phyloP scores from a whole-genome alignment of 2,888 invertebrate species.

The Zaprionus lineosus region DNA sequence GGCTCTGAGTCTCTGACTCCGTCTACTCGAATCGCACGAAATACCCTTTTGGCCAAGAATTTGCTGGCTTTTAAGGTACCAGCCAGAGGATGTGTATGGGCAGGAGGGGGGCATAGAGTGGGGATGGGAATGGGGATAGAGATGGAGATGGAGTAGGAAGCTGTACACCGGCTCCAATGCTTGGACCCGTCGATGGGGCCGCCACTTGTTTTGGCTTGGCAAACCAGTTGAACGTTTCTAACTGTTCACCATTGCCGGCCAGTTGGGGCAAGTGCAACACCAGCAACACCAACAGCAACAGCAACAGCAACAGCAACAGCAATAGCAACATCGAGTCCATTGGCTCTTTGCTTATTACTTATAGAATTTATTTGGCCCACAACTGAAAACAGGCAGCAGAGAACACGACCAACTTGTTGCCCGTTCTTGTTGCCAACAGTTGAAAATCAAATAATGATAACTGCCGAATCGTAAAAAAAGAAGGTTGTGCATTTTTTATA shows the following conservation, averaged over 20 bases:
- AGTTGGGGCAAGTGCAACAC: constrained; percentile 33
- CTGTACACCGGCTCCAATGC: constrained; percentile 36
- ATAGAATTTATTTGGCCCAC: constrained; percentile 75
- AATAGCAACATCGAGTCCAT: constrained; percentile 44
- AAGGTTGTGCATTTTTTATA: constrained; percentile 42
- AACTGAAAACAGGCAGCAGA: constrained; percentile 46
- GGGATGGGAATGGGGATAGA: no score
- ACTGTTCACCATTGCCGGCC: constrained; percentile 50
- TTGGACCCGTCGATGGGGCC: no score
- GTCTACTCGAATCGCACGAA: constrained; percentile 64
- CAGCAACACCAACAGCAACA: constrained; percentile 29
- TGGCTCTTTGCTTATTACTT: constrained; percentile 72
- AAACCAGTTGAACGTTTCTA: constrained; percentile 71
- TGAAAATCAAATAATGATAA: constrained; percentile 66
- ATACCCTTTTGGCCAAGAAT: constrained; percentile 78
- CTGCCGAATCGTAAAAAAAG: constrained; percentile 62
- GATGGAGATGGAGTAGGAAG: no score
- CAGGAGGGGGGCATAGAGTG: constrained; percentile 43
- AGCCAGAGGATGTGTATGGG: constrained; percentile 7
- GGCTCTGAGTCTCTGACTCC: constrained; percentile 16
- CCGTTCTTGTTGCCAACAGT: no score
- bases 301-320: constrained; percentile 20
- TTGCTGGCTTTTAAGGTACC: constrained; percentile 58
- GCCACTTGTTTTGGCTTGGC: constrained; percentile 48
- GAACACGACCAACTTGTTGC: constrained; percentile 71